Percentiles rank a stretch among this genome's conserved stretches.
These are phyloP conservation scores for Papilio machaon DNA, from an alignment of 1,140 invertebrate species.

Conservation along the genomic window DNA sequence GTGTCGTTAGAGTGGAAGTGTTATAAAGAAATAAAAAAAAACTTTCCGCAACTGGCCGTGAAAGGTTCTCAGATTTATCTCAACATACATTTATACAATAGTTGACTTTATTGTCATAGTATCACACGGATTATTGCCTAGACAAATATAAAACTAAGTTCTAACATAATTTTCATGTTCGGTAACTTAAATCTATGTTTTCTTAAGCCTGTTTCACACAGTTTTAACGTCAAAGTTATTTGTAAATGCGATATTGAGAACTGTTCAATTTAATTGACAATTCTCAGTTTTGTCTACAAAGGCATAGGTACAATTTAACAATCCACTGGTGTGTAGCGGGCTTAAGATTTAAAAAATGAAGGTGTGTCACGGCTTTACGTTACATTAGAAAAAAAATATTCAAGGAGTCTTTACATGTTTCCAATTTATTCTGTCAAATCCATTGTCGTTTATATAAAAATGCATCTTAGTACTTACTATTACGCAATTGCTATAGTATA, in stretches of 20 bases:
- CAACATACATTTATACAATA: background rate
- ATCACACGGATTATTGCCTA: background rate
- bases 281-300: no score
- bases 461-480: no score
- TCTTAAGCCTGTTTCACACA: background rate
- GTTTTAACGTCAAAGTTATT: no score
- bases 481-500: no score
- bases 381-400: no score
- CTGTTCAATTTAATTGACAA: background rate
- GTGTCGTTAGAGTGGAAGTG: slow-evolving; percentile 20
- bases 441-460: no score
- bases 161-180: background rate
- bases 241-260: background rate
- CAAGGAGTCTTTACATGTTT: no score
- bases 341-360: no score
- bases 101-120: slow-evolving; percentile 6
- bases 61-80: slow-evolving; percentile 6
- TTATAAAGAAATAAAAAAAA: slow-evolving; percentile 32
- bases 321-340: no score
- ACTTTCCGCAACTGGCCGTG: background rate
- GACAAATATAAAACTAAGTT: background rate
- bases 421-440: no score
- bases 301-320: no score
- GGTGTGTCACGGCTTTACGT: no score
- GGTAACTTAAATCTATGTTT: background rate